These are phyloP conservation scores for Heliconius eleuchia DNA, from an alignment of 1,140 invertebrate species.

Conservation along the genomic window DNA sequence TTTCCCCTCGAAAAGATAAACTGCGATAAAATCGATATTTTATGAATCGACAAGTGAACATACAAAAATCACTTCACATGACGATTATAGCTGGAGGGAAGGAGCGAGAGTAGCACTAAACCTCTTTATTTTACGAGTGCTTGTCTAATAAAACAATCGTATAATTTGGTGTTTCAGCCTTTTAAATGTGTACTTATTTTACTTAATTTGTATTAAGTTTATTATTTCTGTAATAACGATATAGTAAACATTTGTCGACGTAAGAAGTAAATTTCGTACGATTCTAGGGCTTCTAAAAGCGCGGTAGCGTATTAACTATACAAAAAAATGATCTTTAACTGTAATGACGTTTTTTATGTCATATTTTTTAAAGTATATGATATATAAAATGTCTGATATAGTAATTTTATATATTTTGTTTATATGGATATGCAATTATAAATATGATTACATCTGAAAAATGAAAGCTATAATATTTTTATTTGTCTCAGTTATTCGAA, in stretches of 20 bases:
- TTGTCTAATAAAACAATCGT: constrained; percentile 75
- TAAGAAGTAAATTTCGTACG: neutral
- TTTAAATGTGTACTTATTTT: constrained; percentile 28
- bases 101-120: constrained; percentile 48
- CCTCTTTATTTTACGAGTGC: constrained; percentile 57
- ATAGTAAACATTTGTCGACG: neutral
- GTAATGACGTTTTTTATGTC: neutral
- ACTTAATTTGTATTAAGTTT: constrained; percentile 12
- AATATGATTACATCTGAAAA: constrained; percentile 4
- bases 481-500: constrained; percentile 2
- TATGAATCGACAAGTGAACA: constrained; percentile 57
- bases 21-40: constrained; percentile 53
- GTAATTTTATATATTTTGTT: too few species aligned
- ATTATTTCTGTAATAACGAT: neutral
- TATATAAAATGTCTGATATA: too few species aligned
- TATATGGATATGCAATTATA: neutral
- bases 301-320: neutral
- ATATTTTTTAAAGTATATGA: too few species aligned
- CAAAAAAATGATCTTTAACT: neutral
- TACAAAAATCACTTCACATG: constrained; percentile 63
- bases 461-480: constrained; percentile 1
- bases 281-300: neutral
- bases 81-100: constrained; percentile 49
- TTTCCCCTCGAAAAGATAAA: constrained; percentile 39
- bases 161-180: constrained; percentile 52